These are phyloP conservation scores for Cydia pomonella DNA, from an alignment of 1,140 invertebrate genomes.

Conservation along the genomic window DNA sequence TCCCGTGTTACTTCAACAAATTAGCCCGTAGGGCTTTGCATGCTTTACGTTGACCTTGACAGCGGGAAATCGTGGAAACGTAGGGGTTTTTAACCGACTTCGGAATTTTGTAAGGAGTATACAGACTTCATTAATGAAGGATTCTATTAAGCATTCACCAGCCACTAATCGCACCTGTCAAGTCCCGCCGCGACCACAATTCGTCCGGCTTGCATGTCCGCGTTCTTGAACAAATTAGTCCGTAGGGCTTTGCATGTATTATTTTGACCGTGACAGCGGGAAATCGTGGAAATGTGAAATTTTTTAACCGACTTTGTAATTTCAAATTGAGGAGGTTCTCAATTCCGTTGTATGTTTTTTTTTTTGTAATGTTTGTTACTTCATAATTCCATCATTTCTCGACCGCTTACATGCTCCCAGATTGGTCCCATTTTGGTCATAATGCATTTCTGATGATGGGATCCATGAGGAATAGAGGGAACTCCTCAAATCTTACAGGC, in stretches of 20 bases:
- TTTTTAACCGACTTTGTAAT: no score
- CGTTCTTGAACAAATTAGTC: not conserved
- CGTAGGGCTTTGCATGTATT: not conserved
- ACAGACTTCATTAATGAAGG: not conserved
- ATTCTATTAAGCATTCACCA: slow-evolving; percentile 7
- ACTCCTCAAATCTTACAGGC: no score
- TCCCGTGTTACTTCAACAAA: not conserved
- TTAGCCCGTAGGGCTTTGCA: not conserved
- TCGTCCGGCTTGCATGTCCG: not conserved
- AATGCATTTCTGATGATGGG: no score
- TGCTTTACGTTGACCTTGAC: not conserved
- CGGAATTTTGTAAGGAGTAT: no score
- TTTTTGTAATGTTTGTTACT: no score
- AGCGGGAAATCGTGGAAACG: not conserved
- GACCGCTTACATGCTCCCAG: no score
- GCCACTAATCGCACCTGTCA: not conserved
- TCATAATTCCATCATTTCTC: no score
- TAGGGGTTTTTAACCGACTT: not conserved
- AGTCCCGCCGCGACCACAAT: not conserved
- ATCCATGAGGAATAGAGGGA: no score
- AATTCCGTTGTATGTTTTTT: no score
- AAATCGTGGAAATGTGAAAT: not conserved
- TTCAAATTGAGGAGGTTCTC: no score
- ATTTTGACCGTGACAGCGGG: not conserved
- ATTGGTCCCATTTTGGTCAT: no score